Evolutionary conservation across 2,797 vertebrate genomes (phyloP).

Genomic region (Pipistrellus kuhlii): DNA sequence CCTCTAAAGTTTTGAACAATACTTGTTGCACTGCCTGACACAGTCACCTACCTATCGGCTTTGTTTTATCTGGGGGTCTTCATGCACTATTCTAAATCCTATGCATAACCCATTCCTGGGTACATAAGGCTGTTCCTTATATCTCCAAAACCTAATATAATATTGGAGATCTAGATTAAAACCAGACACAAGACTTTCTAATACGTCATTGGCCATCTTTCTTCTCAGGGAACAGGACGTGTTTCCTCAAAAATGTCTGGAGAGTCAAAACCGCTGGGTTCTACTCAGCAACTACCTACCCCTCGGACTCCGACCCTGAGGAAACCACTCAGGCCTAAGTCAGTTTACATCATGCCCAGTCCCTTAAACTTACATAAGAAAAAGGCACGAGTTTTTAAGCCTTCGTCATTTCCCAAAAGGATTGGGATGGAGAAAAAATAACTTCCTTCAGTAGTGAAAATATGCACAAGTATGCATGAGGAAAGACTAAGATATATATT

Average conservation of each 20-base stretch:
- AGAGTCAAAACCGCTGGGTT: conserved; percentile 26
- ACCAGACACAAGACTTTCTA: conserved; percentile 12
- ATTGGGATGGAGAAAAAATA: neutral
- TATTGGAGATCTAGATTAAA: conserved; percentile 55
- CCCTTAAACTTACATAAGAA: neutral
- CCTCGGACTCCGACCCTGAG: conserved; percentile 28
- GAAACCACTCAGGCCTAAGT: conserved; percentile 26
- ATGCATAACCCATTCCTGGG: neutral
- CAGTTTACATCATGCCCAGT: neutral
- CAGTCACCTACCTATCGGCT: neutral
- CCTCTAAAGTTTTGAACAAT: neutral
- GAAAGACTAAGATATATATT: neutral
- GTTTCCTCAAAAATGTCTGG: neutral
- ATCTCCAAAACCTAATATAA: conserved; percentile 28
- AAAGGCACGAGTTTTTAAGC: neutral
- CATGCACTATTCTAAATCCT: neutral
- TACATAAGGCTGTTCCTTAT: neutral
- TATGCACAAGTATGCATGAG: neutral
- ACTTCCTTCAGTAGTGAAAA: conserved; percentile 14
- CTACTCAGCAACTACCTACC: conserved; percentile 15
- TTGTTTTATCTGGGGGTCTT: neutral
- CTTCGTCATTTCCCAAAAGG: neutral
- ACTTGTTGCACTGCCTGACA: neutral
- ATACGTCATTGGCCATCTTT: conserved; percentile 32
- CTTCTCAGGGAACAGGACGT: neutral